Evolutionary conservation across 2,888 invertebrate species (phyloP), one percentile per base, ranked within the genome.

Genomic region (Dolichopus griseipennis): DNA sequence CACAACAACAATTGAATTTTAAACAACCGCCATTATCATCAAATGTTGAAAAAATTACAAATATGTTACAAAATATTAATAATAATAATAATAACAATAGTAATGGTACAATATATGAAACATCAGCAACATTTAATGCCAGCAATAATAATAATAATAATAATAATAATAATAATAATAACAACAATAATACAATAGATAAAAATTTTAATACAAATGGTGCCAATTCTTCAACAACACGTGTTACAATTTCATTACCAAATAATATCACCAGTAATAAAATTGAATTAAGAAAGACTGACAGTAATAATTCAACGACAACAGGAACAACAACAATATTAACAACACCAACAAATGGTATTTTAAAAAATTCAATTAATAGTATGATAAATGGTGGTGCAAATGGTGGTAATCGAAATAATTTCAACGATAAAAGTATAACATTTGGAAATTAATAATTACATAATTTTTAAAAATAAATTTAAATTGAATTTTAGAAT

Each of bases 291-390:
- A 70, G 73, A 64, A 76, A 79, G 74, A 74, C 75, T 65, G 80
- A 80, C 66, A 76, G 74, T 67, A 70, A 69, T 22, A 76, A n/a
- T 52, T 52, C 18, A 18, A 52, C 43, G 4, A 15, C 12, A 12
- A 2, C 78, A 20, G 62, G 65, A 22, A 64, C 68, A 22, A 6
- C 52, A 52, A 18, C 78, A 20, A 62, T 65, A 33, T 61, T 68
- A 22, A 18, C 52, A 52, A 66, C 66, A 12, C 68, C 71, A 12
- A 62, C 81, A 12, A 84, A 81, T 76, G 85, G 85, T 22, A 85
- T 85, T 71, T 76, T 85, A 67, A 85, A 85, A 77, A 84, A 79
- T 69, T 77, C 79, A 52, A 75, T 70, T 61, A 71, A 75, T 33
- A 73, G 71, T 69, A 73, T 73, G 37, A 69, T 65, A 70, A 71